Percentiles rank a stretch among this genome's conserved stretches.
Conservation (phyloP, 2,113 vertebrate genomes). For the Condylura cristata region DNA sequence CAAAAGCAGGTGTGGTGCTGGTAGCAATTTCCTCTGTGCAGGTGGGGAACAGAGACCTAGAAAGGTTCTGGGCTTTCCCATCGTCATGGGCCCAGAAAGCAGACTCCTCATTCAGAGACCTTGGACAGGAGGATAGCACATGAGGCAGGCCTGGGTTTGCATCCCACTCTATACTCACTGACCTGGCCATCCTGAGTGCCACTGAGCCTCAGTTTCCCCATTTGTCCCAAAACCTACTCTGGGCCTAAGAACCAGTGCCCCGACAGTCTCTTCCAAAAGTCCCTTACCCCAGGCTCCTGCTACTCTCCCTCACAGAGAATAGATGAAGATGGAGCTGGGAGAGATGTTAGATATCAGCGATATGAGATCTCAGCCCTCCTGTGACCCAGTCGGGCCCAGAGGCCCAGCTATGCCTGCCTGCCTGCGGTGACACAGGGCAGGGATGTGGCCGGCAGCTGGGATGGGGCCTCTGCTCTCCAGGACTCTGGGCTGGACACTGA, state of each 20-base stretch:
- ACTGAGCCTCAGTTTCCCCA: not conserved
- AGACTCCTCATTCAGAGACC: not conserved
- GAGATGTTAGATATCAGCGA: not conserved
- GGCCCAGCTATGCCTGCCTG: not conserved
- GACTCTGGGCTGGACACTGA: not conserved
- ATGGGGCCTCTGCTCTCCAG: not conserved
- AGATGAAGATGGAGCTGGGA: not conserved
- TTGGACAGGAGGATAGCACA: not conserved
- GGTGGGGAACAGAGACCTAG: not conserved
- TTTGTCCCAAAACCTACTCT: not conserved
- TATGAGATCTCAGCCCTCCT: not conserved
- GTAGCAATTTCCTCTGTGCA: not conserved
- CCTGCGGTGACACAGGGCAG: not conserved
- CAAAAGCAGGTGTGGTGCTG: not conserved
- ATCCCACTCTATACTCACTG: not conserved
- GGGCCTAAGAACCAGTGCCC: not conserved
- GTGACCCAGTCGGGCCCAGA: not conserved
- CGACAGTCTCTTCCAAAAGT: not conserved
- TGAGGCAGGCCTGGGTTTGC: not conserved
- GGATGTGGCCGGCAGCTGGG: not conserved
- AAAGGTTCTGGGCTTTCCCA: not conserved
- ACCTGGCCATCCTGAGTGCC: not conserved
- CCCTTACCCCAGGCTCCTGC: not conserved
- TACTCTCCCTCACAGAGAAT: not conserved
- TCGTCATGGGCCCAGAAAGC: not conserved